These are phyloP conservation scores for Siphamia tubifer DNA, from an alignment of 2,113 vertebrate genomes.

Conservation along the genomic window DNA sequence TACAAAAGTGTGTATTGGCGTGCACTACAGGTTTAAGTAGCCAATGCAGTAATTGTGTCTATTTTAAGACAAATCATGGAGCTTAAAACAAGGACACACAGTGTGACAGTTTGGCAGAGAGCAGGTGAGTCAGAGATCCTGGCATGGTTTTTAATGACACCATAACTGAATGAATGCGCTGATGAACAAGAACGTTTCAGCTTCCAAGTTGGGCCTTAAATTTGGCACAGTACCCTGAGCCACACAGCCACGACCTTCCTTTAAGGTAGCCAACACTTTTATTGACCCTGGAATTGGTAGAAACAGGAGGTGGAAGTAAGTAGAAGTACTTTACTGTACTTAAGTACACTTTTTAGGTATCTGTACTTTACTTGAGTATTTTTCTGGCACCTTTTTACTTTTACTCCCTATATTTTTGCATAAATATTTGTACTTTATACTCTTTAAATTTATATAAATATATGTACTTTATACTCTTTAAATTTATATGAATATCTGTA, in stretches of 20 bases:
- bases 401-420: too few relatives aligned
- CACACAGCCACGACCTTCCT: background rate
- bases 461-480: too few relatives aligned
- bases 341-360: too few relatives aligned
- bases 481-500: too few relatives aligned
- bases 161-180: background rate
- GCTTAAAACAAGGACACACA: conserved; percentile 38
- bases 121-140: conserved; percentile 4
- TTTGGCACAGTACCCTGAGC: background rate
- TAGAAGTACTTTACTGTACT: too few relatives aligned
- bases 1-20: conserved; percentile 14
- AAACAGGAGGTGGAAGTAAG: too few relatives aligned
- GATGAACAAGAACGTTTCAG: background rate
- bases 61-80: conserved; percentile 38
- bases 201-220: background rate
- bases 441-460: too few relatives aligned
- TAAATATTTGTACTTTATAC: too few relatives aligned
- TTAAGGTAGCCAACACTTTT: background rate
- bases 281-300: too few relatives aligned
- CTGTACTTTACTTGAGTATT: too few relatives aligned
- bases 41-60: conserved; percentile 14
- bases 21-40: background rate
- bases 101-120: conserved; percentile 13
- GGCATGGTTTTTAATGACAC: conserved; percentile 17
- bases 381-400: too few relatives aligned